Evolutionary conservation across 1,140 invertebrate genomes (phyloP).

Genomic region (Microvelia longipes): DNA sequence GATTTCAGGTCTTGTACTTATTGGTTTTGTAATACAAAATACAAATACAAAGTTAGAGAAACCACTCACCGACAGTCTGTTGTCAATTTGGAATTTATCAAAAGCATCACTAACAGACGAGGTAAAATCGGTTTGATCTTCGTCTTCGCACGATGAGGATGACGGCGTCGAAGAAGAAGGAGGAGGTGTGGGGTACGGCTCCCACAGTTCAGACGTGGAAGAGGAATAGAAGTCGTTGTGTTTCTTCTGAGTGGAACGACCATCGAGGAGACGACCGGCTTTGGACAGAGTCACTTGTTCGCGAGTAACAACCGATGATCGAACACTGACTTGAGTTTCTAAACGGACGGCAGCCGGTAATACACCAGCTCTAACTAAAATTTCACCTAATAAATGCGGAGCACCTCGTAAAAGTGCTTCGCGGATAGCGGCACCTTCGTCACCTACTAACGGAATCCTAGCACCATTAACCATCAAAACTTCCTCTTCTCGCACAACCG

Average conservation of each 20-base stretch:
- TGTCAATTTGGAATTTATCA: neutral
- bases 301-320: conserved; percentile 52
- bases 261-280: conserved; percentile 51
- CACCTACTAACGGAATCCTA: conserved; percentile 48
- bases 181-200: conserved; percentile 30
- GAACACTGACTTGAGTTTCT: conserved; percentile 55
- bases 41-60: neutral
- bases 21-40: no score
- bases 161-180: conserved; percentile 2
- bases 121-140: conserved; percentile 10
- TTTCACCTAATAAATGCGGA: conserved; percentile 52
- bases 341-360: conserved; percentile 48
- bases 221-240: conserved; percentile 54
- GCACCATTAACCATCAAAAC: conserved; percentile 57
- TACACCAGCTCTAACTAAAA: conserved; percentile 38
- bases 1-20: no score
- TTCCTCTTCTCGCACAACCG: conserved; percentile 53
- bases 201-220: conserved; percentile 51
- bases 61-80: neutral
- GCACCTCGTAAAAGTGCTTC: conserved; percentile 52
- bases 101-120: neutral
- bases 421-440: conserved; percentile 51
- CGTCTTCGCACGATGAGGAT: conserved; percentile 3
- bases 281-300: conserved; percentile 55
- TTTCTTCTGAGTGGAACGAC: conserved; percentile 52